phyloP scores from a whole-genome alignment of 2,888 invertebrate species.

The Neelides folsomi region DNA sequence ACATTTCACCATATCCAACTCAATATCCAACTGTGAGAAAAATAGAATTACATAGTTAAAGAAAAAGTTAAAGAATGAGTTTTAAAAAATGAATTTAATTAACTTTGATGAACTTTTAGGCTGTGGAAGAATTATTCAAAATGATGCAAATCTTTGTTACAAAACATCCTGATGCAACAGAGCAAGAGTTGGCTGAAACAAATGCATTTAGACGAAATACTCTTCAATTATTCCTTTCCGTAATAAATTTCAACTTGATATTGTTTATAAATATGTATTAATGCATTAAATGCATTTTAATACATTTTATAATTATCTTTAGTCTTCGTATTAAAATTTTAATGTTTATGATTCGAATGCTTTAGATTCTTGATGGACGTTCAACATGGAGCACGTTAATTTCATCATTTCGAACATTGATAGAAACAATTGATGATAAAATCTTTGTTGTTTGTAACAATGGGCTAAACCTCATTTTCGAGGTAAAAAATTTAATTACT shows the following conservation, averaged over 20 bases:
- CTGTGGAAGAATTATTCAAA: slow-evolving; percentile 82
- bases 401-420: slow-evolving; percentile 71
- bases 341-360: neutral
- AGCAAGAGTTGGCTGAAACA: slow-evolving; percentile 67
- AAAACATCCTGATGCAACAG: slow-evolving; percentile 63
- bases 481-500: slow-evolving; percentile 41
- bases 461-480: slow-evolving; percentile 66
- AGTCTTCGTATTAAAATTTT: neutral
- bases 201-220: slow-evolving; percentile 70
- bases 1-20: slow-evolving; percentile 88
- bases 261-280: too few relatives aligned
- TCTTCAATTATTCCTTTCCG: slow-evolving; percentile 72
- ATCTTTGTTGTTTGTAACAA: slow-evolving; percentile 79
- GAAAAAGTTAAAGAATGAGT: neutral
- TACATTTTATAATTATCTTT: too few relatives aligned
- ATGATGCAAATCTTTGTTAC: slow-evolving; percentile 76
- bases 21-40: slow-evolving; percentile 64
- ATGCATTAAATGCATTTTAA: too few relatives aligned
- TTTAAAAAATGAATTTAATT: neutral
- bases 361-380: slow-evolving; percentile 68
- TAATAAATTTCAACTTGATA: slow-evolving; percentile 35
- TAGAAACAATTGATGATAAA: slow-evolving; percentile 79
- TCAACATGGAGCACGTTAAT: slow-evolving; percentile 90
- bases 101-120: slow-evolving; percentile 40
- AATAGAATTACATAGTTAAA: neutral